These are phyloP conservation scores for Scaeva pyrastri DNA, from an alignment of 2,888 invertebrate genomes.

Conservation along the genomic window DNA sequence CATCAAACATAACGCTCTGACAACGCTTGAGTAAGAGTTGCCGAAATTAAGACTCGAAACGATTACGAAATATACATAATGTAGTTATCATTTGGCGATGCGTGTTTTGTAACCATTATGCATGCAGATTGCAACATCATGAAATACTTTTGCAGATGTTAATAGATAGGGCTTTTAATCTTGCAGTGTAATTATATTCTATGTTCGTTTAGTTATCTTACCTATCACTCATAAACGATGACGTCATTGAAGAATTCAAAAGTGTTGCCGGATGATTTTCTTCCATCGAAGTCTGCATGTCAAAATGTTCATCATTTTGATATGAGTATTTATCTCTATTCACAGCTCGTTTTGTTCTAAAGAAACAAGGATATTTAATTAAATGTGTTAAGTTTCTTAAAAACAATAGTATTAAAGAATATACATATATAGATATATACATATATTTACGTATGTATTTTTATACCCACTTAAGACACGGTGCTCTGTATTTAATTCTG, in stretches of 20 bases:
- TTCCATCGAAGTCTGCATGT: constrained; percentile 80
- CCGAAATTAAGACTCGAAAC: too few relatives aligned
- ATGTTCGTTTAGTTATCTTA: constrained; percentile 73
- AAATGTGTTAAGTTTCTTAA: neutral
- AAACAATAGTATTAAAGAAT: too few relatives aligned
- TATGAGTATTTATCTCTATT: constrained; percentile 85
- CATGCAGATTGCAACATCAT: too few relatives aligned
- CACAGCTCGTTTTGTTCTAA: constrained; percentile 86
- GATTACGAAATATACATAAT: too few relatives aligned
- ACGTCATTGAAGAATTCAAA: constrained; percentile 80
- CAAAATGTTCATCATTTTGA: constrained; percentile 80
- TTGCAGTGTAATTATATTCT: neutral
- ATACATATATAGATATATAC: too few relatives aligned
- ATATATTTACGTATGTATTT: neutral
- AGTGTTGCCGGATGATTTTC: constrained; percentile 65
- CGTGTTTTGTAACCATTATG: too few relatives aligned
- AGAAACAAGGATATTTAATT: constrained; percentile 29
- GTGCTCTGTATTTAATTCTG: constrained; percentile 91
- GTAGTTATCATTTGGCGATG: too few relatives aligned
- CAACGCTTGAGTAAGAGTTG: too few relatives aligned
- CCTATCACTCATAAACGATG: constrained; percentile 80
- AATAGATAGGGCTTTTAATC: neutral
- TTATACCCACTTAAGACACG: constrained; percentile 84
- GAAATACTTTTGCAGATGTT: too few relatives aligned
- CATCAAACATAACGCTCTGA: too few relatives aligned